Evolutionary conservation across 1,140 invertebrate species (phyloP).

Genomic region (Sycobia sp.): DNA sequence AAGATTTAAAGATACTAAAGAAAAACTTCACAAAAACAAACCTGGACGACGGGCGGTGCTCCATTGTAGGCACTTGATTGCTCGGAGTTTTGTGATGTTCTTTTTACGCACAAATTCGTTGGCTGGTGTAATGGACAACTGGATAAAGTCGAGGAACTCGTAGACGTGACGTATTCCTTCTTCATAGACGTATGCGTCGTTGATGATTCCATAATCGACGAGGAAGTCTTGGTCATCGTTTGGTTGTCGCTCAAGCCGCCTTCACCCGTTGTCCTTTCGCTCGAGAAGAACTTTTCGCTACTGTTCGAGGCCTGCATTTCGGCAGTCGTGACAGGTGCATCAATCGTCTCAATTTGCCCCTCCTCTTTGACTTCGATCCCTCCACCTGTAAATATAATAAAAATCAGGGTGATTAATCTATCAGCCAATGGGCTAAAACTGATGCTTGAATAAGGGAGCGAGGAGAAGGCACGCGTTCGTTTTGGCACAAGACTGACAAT

Average conservation of each 20-base stretch:
- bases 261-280: constrained; percentile 49
- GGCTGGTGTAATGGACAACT: constrained; percentile 45
- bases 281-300: constrained; percentile 56
- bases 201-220: constrained; percentile 55
- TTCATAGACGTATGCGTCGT: constrained; percentile 53
- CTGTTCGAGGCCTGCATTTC: constrained; percentile 58
- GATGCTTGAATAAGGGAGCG: background rate
- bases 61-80: constrained; percentile 57
- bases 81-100: constrained; percentile 49
- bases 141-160: constrained; percentile 48
- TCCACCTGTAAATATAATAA: constrained; percentile 39
- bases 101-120: constrained; percentile 49
- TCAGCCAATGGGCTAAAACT: constrained; percentile 49
- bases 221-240: constrained; percentile 56
- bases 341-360: constrained; percentile 40
- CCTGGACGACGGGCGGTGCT: constrained; percentile 55
- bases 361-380: constrained; percentile 38
- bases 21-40: constrained; percentile 30
- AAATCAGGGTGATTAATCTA: constrained; percentile 48
- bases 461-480: constrained; percentile 19
- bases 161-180: constrained; percentile 55
- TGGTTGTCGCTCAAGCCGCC: constrained; percentile 43
- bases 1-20: background rate
- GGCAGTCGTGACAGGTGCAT: constrained; percentile 41
- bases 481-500: constrained; percentile 33